Evolutionary conservation across 2,888 invertebrate genomes (phyloP).

Genomic region (Gymnosoma rotundatum): DNA sequence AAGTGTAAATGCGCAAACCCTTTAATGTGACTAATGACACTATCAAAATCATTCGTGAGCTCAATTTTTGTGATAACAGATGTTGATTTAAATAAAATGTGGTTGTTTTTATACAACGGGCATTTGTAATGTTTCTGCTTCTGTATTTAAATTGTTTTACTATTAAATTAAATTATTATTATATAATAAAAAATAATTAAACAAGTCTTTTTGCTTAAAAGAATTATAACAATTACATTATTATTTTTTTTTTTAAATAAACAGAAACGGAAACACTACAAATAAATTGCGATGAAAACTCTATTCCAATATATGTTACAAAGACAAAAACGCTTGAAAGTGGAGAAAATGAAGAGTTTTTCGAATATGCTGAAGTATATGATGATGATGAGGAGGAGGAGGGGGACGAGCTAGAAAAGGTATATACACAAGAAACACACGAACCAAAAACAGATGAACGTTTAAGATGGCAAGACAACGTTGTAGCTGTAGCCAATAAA

Average conservation of each 20-base stretch:
- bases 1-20: too few species aligned
- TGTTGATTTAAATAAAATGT: background rate
- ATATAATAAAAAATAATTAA: background rate
- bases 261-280: conserved; percentile 69
- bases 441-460: conserved; percentile 36
- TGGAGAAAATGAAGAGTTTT: conserved; percentile 27
- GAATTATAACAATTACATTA: background rate
- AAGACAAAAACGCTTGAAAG: conserved; percentile 22
- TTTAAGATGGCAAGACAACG: conserved; percentile 69
- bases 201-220: background rate
- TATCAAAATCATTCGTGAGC: too few species aligned
- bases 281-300: conserved; percentile 50
- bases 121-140: conserved; percentile 66
- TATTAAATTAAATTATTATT: background rate
- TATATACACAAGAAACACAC: conserved; percentile 11
- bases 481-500: conserved; percentile 70
- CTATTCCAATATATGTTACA: conserved; percentile 19
- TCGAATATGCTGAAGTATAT: conserved; percentile 36
- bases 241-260: conserved; percentile 39
- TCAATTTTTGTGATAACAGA: background rate
- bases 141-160: conserved; percentile 28
- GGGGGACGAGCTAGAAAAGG: background rate
- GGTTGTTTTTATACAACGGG: too few species aligned
- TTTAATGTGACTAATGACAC: too few species aligned
- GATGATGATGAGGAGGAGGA: conserved; percentile 9